Percentiles rank a stretch among this genome's conserved stretches.
These are phyloP conservation scores for Arctocebus calabarensis DNA, from an alignment of 2,797 vertebrate species.

Conservation along the genomic window DNA sequence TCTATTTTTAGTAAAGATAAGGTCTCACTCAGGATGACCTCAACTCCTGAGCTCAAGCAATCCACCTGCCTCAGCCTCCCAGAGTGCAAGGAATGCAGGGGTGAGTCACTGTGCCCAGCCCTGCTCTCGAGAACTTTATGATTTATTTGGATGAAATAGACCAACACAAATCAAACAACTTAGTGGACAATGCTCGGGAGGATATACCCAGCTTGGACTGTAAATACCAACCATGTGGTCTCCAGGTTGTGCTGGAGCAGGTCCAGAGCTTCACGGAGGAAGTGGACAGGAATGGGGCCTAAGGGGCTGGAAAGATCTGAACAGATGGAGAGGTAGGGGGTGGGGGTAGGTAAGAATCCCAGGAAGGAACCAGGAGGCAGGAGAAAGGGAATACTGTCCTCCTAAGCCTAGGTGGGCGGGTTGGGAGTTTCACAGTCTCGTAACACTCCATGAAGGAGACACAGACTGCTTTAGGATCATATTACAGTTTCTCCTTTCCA, in stretches of 20 bases:
- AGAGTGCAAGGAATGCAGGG: no score
- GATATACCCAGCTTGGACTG: neutral
- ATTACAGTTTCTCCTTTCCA: neutral
- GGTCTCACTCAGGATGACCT: no score
- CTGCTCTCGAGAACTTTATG: constrained; percentile 12
- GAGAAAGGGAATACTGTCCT: neutral
- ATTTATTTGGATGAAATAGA: neutral
- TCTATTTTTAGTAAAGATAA: no score
- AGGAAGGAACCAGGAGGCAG: neutral
- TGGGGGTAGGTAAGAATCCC: neutral
- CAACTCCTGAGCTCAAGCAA: no score
- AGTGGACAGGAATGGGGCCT: neutral
- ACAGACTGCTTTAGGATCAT: neutral
- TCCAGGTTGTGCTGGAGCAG: neutral
- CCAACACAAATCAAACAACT: neutral
- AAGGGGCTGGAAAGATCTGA: neutral
- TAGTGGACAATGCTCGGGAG: neutral
- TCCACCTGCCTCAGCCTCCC: no score
- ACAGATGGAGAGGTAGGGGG: neutral
- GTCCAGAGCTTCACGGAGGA: neutral
- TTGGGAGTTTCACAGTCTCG: neutral
- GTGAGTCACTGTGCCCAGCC: no score
- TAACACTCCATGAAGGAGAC: accelerated
- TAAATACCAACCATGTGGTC: neutral
- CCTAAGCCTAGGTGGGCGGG: neutral